A percentile compares a stretch with the other conserved stretches of the same genome.
These are phyloP conservation scores for Cyclophora punctaria DNA, from an alignment of 2,888 invertebrate species.

Conservation along the genomic window DNA sequence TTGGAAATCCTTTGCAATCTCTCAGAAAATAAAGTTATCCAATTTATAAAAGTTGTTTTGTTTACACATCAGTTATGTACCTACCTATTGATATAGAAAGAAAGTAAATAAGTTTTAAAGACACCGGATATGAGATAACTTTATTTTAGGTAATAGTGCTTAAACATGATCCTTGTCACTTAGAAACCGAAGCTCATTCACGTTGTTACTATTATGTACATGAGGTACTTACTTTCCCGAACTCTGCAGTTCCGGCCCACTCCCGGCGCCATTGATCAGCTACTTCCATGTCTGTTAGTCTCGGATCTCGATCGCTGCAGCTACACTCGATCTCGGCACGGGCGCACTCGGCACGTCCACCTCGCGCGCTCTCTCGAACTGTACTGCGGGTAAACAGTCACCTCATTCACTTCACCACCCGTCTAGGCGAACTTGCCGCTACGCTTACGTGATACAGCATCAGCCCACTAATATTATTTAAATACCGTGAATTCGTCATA, in stretches of 20 bases:
- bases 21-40: no score
- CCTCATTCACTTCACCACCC: slow-evolving; percentile 17
- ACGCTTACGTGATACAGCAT: slow-evolving; percentile 29
- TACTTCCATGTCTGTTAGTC: slow-evolving; percentile 56
- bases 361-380: slow-evolving; percentile 48
- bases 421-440: slow-evolving; percentile 30
- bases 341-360: slow-evolving; percentile 45
- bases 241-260: slow-evolving; percentile 70
- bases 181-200: no score
- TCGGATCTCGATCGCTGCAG: slow-evolving; percentile 55
- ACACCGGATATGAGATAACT: background rate
- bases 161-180: no score
- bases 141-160: no score
- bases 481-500: slow-evolving; percentile 62
- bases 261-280: slow-evolving; percentile 69
- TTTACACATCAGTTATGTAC: no score
- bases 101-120: background rate
- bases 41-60: no score
- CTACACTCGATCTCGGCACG: slow-evolving; percentile 55
- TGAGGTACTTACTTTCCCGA: slow-evolving; percentile 50
- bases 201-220: no score
- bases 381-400: slow-evolving; percentile 37
- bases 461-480: slow-evolving; percentile 53
- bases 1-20: no score
- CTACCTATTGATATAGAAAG: no score